Base-by-base conservation (phyloP, 2,113 vertebrate species). In the Phoenicopterus ruber region DNA sequence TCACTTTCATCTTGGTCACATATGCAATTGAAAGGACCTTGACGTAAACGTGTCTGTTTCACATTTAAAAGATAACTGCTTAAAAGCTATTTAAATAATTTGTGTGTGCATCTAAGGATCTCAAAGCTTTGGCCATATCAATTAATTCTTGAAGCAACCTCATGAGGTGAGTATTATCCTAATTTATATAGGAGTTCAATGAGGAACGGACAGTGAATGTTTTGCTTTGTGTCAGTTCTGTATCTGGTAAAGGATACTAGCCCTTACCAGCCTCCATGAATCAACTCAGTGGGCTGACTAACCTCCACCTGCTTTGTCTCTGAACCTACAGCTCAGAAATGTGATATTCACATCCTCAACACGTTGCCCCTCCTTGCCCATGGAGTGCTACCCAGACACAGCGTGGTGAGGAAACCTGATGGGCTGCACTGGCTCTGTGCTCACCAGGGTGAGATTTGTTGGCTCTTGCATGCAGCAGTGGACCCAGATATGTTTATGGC, bases 1-100 rank as follows among this genome's bases (percentile, higher is more conserved):
- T 82, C 32, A 38, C 87, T 91, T 92, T 94, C 74, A 82, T 88
- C 87, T 93, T 81, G 59, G 70, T 78, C 86, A 73, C 70, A 73
- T 85, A 58, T 32, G 74, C 74, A 55, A 50, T n/a, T 54, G 83
- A 94, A 88, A 82, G 44, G 28, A 78, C 74, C 70, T 78, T 82
- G 65, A 90, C 0, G 28, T 85, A 88, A 78, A 29, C 1, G 5
- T 62, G 74, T 77, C 86, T 85, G 73, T 90, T 94, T 88, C 83
- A 69, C 34, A 40, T 90, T 82, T 90, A 44, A 77, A 84, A 88
- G 38, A 81, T 44, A 63, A 62, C 58, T 69, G 58, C 49, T 58
- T 84, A 93, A 62, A 92, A 90, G 28, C 34, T 67, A 32, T 32
- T 87, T 71, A 61, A 80, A 90, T 83, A 76, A 87, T 87, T 83